Base-by-base conservation (phyloP, 2,113 vertebrate genomes). In the Oxyura jamaicensis region DNA sequence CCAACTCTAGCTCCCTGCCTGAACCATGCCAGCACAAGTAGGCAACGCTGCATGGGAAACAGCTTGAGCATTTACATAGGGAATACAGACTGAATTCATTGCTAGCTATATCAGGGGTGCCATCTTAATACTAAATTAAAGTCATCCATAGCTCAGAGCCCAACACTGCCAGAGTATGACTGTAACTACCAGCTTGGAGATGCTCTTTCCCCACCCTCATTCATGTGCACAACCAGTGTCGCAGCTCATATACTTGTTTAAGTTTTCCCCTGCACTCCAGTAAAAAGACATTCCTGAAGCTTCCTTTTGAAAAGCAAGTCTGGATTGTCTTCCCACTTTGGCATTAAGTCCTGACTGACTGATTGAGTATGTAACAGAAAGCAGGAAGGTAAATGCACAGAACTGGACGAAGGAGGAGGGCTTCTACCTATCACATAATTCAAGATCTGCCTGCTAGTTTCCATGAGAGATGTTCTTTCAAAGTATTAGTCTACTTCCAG, bases 161-260 rank as follows among this genome's bases (percentile, higher is more conserved):
- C 28, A 91, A 46, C 11, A 69, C 21, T 72, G 26, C 72, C 26
- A 90, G 65, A 88, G 12, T 28, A 72, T 62, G 56, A 89, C 56
- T 48, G 35, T 66, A 87, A 53, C 33, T 84, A 60, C 16, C 39
- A 65, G 9, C 56, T 74, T 78, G 46, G 29, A 88, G 90, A 78
- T 23, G 39, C 52, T 55, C 58, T 21, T 6, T 19, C 11, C 16
- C 16, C 14, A 21, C 21, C 26, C 82, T n/a, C 39, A 78, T 19
- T 80, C 3, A 0, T 2, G 13, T 17, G n/a, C 46, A 50, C 36
- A 72, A 67, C 18, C 0, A 0, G 8, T 39, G 26, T 17, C 0
- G 2, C 44, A 66, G 72, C 42, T 94, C 56, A 84, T 18, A 18
- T 3, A 50, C 17, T 23, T 9, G 2, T 67, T 81, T 68, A 60